Evolutionary conservation across 1,140 invertebrate species (phyloP).

Genomic region (Stegodyphus dumicola): DNA sequence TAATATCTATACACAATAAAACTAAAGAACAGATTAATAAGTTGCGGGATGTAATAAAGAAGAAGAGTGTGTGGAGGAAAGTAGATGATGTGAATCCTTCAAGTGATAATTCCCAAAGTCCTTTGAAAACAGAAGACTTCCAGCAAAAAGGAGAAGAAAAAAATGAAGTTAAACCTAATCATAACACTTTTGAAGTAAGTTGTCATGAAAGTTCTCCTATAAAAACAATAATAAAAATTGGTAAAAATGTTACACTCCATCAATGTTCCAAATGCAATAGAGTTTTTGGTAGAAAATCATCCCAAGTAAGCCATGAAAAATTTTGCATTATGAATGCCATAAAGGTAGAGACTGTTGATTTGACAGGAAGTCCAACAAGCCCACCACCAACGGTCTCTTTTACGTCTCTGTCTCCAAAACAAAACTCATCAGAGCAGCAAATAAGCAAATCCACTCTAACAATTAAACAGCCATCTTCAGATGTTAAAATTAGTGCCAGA

Average conservation of each 20-base stretch:
- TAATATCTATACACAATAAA: slow-evolving; percentile 67
- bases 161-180: not conserved
- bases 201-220: not conserved
- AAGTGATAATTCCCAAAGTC: not conserved
- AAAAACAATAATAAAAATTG: slow-evolving; percentile 29
- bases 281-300: slow-evolving; percentile 62
- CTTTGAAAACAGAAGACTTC: not conserved
- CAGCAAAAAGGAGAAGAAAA: not conserved
- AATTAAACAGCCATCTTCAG: not conserved
- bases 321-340: slow-evolving; percentile 60
- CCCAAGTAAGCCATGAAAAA: slow-evolving; percentile 61
- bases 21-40: slow-evolving; percentile 65
- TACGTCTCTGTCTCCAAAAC: slow-evolving; percentile 24
- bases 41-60: slow-evolving; percentile 65
- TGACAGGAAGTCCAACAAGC: not conserved
- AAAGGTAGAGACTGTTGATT: slow-evolving; percentile 29
- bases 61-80: slow-evolving; percentile 59
- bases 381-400: slow-evolving; percentile 33
- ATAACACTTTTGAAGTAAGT: not conserved
- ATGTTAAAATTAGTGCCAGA: slow-evolving; percentile 20
- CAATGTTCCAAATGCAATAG: slow-evolving; percentile 61
- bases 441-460: not conserved
- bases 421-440: not conserved
- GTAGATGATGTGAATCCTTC: slow-evolving; percentile 30
- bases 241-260: slow-evolving; percentile 31